phyloP scores from a whole-genome alignment of 37 sponge, comb jelly and placozoan genomes.

The Axinella damicornis region DNA sequence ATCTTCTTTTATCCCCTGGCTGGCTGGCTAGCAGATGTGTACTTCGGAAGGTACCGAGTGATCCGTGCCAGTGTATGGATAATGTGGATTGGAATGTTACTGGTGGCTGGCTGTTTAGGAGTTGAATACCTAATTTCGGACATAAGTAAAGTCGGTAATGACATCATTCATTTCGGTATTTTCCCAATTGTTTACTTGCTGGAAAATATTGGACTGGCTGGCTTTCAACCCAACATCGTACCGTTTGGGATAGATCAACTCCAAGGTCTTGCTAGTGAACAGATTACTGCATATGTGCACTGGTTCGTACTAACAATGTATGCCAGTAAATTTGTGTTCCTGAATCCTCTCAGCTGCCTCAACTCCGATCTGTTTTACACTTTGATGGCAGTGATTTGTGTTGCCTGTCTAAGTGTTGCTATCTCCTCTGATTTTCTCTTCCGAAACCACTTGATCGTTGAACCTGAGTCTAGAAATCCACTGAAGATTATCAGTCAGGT shows the following conservation, averaged over 20 bases:
- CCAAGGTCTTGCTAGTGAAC: neutral
- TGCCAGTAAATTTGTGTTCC: neutral
- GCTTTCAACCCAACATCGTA: neutral
- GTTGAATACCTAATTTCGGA: too few relatives aligned
- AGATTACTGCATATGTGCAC: conserved; percentile 17
- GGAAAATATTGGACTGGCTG: conserved; percentile 26
- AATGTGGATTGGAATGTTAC: conserved; percentile 7
- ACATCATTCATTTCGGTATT: neutral
- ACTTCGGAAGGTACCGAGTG: conserved; percentile 16
- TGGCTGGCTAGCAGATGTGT: conserved; percentile 31
- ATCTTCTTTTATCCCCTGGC: conserved; percentile 35
- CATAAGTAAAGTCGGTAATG: too few relatives aligned
- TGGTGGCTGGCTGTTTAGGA: neutral
- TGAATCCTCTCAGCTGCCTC: neutral
- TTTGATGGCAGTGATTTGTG: neutral
- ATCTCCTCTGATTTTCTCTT: too few relatives aligned
- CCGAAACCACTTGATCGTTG: neutral
- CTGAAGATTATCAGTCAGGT: neutral
- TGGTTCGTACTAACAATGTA: conserved; percentile 10
- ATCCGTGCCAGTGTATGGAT: conserved; percentile 5
- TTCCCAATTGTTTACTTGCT: neutral
- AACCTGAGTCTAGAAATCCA: neutral
- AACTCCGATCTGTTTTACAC: too few relatives aligned
- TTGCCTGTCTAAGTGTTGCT: neutral
- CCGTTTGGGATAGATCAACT: conserved; percentile 33